Evolutionary conservation across 2,888 invertebrate species (phyloP), one percentile per base, ranked within the genome.

Genomic region (Dasysyrphus albostriatus): DNA sequence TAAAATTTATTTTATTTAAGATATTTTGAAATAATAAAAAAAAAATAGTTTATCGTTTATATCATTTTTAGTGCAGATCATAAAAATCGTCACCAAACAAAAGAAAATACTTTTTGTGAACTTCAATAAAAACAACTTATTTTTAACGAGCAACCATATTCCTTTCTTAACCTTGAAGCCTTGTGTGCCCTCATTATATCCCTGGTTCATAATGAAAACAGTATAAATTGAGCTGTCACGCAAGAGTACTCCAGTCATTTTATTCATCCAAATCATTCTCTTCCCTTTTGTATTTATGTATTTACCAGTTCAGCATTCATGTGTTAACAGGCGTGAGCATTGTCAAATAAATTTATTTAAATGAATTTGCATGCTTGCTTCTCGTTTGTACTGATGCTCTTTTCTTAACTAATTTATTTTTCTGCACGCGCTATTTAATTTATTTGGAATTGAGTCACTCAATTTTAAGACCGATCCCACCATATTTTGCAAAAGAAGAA

Each of bases 391-490:
- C 24, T 24, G 24, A 24, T 24, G 37, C 34, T 51, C 16, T 44
- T 16, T 39, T 47, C 12, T 47, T 67, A 49, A 39, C 14, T 7
- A 67, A 61, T 42, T 73, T 67, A 59, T 73, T 67, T 42, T 37
- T 59, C 42, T 80, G 54, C 58, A 80, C 59, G 59, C 74, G 74
- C 80, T 51, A 67, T 67, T 69, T 51, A 80, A 80, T 80, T 80
- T 67, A 69, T 69, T 67, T 69, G 19, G 19, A 74, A 69, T 61
- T 69, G 74, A 59, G 51, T 69, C 59, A 61, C 34, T 51, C 51
- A 61, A 37, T 73, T 56, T 32, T 49, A n/a, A 74, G 67, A 69
- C 44, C 16, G 3, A n/a, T n/a, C n/a, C 29, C 29, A 24, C 1
- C 24, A 3, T 24, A 24, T 54, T 14, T n/a, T 16, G 44, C 29